phyloP scores from a whole-genome alignment of 2,113 vertebrate genomes.

The Ptilorrhoa leucosticta region DNA sequence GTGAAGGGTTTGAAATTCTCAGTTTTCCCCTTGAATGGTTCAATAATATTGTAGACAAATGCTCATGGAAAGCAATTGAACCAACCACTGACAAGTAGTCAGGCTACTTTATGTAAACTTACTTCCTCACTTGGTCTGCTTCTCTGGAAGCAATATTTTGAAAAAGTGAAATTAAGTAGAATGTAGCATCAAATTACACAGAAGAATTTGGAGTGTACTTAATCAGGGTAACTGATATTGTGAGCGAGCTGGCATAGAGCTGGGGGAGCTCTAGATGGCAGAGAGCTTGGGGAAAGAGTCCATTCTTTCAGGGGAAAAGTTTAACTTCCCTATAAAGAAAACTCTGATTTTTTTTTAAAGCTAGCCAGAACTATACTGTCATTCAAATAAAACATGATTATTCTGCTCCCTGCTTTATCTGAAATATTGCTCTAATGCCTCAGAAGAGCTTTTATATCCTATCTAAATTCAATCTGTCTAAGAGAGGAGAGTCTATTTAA shows the following conservation, averaged over 20 bases:
- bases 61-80: not conserved
- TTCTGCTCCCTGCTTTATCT: not conserved
- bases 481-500: conserved; percentile 32
- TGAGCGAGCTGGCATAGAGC: not conserved
- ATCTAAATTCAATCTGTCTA: conserved; percentile 42
- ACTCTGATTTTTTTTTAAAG: not conserved
- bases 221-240: not conserved
- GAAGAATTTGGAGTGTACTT: not conserved
- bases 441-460: not conserved
- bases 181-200: not conserved
- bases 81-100: not conserved
- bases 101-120: not conserved
- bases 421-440: conserved; percentile 13
- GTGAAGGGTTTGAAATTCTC: not conserved
- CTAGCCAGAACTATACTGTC: not conserved
- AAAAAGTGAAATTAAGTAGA: not conserved
- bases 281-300: not conserved
- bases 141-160: not conserved
- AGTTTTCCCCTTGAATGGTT: not conserved
- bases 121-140: not conserved
- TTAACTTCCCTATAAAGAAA: not conserved
- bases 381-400: conserved; percentile 23
- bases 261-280: not conserved
- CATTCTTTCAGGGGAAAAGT: not conserved
- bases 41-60: not conserved